Evolutionary conservation across 2,113 vertebrate species (phyloP), one percentile per base, ranked within the genome.

Genomic region (Aleadryas rufinucha): DNA sequence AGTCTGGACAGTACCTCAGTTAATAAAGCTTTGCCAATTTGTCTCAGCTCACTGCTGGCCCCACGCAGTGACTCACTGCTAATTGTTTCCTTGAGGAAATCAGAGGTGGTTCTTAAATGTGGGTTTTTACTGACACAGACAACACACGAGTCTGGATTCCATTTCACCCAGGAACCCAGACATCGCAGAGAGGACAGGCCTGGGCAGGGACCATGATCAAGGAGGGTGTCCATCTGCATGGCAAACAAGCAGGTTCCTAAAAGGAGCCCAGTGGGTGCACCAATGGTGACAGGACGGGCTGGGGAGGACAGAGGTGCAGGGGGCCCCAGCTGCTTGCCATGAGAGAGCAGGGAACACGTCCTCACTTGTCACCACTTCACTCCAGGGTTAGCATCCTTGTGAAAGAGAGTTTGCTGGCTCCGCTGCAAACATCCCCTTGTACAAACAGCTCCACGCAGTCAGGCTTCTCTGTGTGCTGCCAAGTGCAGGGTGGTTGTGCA

Each of bases 201-300:
- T 0, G 1, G 42, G 26, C 60, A 19, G 45, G 42, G 64, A 65
- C 15, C 30, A 3, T 0, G 0, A 15, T 24, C 49, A 7, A 4
- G 1, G 8, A 28, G 23, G 30, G 42, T 64, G 42, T 33, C 68
- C 0, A 2, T 41, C 24, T 10, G n/a, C 6, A 2, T 17, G 47
- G 75, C n/a, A n/a, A 70, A 57, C 47, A 30, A 44, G 20, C 1
- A 9, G 20, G 42, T 44, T 66, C 23, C 70, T 49, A 2, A 15
- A 60, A 26, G 35, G 16, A 88, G 35, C 31, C 42, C 4, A 4
- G 5, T 24, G 45, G 22, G 22, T 39, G 27, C 71, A 33, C 4
- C 6, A 5, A 0, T 0, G 14, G 42, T 41, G 45, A 60, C 1
- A 39, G 41, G 44, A 45, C 0, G 1, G 59, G 28, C 1, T 6